Evolutionary conservation across 2,888 invertebrate genomes (phyloP).

Genomic region (Drosophila robusta): DNA sequence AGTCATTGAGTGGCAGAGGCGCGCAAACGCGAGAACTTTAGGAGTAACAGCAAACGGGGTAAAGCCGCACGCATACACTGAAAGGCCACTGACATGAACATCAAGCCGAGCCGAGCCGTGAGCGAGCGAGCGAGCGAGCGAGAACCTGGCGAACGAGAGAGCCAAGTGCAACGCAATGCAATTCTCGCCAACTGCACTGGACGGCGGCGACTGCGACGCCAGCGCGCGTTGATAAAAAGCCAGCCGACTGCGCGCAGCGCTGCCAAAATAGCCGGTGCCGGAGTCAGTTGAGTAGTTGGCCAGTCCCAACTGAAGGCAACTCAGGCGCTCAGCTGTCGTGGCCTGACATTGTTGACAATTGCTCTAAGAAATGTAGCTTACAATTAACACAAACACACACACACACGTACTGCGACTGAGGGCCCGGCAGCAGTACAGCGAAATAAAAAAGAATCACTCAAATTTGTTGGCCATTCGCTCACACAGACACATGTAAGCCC

Average conservation of each 20-base stretch:
- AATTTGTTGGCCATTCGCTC: conserved; percentile 45
- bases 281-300: conserved; percentile 52
- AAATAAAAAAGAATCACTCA: conserved; percentile 63
- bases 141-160: conserved; percentile 36
- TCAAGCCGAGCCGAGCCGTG: conserved; percentile 17
- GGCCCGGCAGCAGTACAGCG: conserved; percentile 1
- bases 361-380: conserved; percentile 63
- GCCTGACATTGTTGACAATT: conserved; percentile 73
- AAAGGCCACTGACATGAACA: conserved; percentile 29
- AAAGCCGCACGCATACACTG: conserved; percentile 47
- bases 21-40: conserved; percentile 79
- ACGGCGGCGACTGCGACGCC: conserved; percentile 59
- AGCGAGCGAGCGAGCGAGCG: conserved; percentile 21
- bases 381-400: conserved; percentile 52
- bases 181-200: conserved; percentile 50
- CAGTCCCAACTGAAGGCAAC: conserved; percentile 14
- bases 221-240: conserved; percentile 79
- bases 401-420: conserved; percentile 13
- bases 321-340: conserved; percentile 33
- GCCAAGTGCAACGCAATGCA: conserved; percentile 64
- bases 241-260: conserved; percentile 71
- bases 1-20: conserved; percentile 61
- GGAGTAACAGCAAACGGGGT: conserved; percentile 66
- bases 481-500: conserved; percentile 25
- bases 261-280: conserved; percentile 75